Evolutionary conservation across 2,888 invertebrate genomes (phyloP).

Genomic region (Microctonus brassicae): DNA sequence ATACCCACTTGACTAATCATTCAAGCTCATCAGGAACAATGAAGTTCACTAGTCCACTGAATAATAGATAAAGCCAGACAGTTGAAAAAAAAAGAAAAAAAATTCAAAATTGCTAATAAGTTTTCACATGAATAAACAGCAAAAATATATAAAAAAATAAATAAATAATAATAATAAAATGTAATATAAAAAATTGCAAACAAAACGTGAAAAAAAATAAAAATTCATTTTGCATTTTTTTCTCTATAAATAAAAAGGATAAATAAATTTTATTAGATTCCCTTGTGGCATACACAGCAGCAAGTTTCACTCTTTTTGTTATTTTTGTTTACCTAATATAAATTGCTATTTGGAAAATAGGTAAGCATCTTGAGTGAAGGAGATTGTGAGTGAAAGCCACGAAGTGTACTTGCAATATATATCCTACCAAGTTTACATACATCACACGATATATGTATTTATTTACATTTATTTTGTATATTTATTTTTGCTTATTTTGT

Average conservation of each 20-base stretch:
- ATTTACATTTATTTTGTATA: background rate
- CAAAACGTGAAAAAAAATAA: too few species aligned
- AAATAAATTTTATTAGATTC: background rate
- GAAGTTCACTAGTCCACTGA: background rate
- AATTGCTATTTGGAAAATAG: background rate
- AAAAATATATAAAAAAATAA: too few species aligned
- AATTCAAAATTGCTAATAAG: too few species aligned
- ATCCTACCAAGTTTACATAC: background rate
- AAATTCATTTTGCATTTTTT: too few species aligned
- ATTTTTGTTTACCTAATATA: background rate
- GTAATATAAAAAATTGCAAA: too few species aligned
- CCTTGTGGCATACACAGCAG: background rate
- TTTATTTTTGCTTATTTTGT: background rate
- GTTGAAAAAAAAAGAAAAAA: background rate
- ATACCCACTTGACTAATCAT: constrained; percentile 12
- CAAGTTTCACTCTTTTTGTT: background rate
- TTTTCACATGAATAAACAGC: too few species aligned
- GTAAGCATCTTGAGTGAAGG: background rate
- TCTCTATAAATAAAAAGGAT: too few species aligned
- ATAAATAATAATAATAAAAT: too few species aligned
- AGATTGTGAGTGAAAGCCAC: constrained; percentile 8
- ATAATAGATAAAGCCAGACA: background rate
- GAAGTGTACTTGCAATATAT: background rate
- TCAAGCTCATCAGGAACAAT: constrained; percentile 26
- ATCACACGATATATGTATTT: background rate